Evolutionary conservation across 2,113 vertebrate species (phyloP).

Genomic region (Alexandromys fortis): DNA sequence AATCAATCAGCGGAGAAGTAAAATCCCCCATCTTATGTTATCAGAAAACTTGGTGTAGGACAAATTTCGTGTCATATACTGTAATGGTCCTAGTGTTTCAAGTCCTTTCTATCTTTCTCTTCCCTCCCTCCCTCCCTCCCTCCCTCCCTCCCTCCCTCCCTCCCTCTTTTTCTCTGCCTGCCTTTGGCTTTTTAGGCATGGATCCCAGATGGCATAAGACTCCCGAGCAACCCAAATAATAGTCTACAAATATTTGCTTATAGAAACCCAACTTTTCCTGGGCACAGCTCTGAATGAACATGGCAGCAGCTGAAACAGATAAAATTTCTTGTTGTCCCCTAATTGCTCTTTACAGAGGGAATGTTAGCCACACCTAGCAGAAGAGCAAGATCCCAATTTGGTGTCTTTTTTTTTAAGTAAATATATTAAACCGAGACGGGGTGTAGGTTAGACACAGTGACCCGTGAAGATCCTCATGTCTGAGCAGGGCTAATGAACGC

Average conservation of each 20-base stretch:
- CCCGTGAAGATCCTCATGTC: background rate
- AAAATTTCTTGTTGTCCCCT: background rate
- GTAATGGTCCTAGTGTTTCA: background rate
- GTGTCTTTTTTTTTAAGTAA: background rate
- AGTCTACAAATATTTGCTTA: background rate
- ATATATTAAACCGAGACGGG: background rate
- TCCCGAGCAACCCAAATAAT: background rate
- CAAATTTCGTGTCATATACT: background rate
- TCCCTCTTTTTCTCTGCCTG: background rate
- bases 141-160: fast-evolving
- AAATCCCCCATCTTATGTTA: background rate
- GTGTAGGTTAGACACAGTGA: background rate
- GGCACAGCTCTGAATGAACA: background rate
- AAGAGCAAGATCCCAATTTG: background rate
- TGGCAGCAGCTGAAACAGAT: background rate
- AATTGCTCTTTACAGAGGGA: background rate
- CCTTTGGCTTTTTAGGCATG: background rate
- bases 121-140: fast-evolving
- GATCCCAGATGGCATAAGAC: background rate
- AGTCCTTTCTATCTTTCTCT: fast-evolving
- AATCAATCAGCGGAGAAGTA: background rate
- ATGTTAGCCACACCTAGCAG: background rate
- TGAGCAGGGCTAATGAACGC: background rate
- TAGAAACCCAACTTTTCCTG: background rate
- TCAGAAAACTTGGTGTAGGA: background rate